phyloP scores from a whole-genome alignment of 2,797 vertebrate genomes.

The Gobio occitaniae region DNA sequence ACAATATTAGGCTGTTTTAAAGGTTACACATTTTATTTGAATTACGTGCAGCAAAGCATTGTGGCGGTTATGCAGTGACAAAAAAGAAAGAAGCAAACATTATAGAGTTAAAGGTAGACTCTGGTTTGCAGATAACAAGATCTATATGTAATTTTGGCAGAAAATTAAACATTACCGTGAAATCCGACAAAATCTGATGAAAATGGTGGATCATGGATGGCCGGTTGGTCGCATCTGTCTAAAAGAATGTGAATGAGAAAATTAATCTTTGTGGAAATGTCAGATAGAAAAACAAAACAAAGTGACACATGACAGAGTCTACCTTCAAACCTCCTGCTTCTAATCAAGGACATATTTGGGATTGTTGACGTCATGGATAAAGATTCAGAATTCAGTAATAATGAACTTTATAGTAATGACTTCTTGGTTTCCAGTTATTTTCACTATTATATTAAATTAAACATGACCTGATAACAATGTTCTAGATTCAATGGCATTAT shows the following conservation, averaged over 20 bases:
- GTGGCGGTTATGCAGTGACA: constrained; percentile 6
- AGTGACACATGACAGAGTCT: constrained; percentile 36
- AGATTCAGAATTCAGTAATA: background rate
- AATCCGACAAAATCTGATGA: constrained; percentile 46
- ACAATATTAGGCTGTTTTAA: constrained; percentile 14
- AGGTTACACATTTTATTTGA: constrained; percentile 10
- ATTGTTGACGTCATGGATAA: constrained; percentile 26
- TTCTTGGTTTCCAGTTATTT: background rate
- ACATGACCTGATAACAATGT: background rate
- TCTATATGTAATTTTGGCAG: constrained; percentile 36
- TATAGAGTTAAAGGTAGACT: constrained; percentile 27
- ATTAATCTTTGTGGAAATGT: constrained; percentile 38
- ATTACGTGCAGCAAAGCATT: constrained; percentile 13
- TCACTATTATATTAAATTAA: background rate
- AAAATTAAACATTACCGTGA: constrained; percentile 48
- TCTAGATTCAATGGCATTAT: background rate
- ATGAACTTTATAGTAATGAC: background rate
- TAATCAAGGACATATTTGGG: constrained; percentile 24
- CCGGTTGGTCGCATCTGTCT: constrained; percentile 37
- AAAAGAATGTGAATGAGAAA: constrained; percentile 48
- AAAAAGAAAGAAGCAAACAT: background rate
- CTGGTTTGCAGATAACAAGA: constrained; percentile 48
- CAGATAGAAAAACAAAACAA: constrained; percentile 45
- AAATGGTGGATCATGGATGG: constrained; percentile 48
- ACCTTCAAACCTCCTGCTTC: constrained; percentile 30